These are phyloP conservation scores for Ormia ochracea DNA, from an alignment of 2,888 invertebrate genomes.

Conservation along the genomic window DNA sequence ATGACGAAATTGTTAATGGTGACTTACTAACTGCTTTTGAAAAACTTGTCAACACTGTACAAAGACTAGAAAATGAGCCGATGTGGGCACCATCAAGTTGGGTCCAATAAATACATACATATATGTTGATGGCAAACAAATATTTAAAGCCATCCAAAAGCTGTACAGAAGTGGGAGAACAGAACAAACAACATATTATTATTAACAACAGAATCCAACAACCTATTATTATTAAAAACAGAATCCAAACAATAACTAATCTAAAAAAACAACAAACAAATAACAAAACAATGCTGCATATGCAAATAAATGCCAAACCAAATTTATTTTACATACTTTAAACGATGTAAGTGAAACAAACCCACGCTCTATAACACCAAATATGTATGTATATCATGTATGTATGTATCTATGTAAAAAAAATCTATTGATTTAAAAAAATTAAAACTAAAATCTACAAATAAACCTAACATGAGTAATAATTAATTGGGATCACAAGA, in stretches of 20 bases:
- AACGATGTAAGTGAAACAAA: constrained; percentile 24
- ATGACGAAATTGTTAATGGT: constrained; percentile 94
- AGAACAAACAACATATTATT: neutral
- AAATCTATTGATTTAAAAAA: too few species aligned
- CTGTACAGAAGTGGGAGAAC: neutral
- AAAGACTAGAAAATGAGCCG: constrained; percentile 92
- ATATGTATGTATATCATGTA: constrained; percentile 3
- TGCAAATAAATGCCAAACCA: constrained; percentile 64
- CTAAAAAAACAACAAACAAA: too few species aligned
- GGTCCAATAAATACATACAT: constrained; percentile 83
- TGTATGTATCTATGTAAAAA: too few species aligned
- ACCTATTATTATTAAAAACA: neutral
- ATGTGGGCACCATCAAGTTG: constrained; percentile 97
- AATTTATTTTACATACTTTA: neutral
- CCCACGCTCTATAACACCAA: constrained; percentile 45
- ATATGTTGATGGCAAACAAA: neutral
- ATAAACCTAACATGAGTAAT: too few species aligned
- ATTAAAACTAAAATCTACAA: too few species aligned
- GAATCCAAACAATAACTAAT: constrained; percentile 24
- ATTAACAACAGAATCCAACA: neutral
- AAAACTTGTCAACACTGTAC: constrained; percentile 87
- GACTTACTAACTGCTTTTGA: constrained; percentile 91
- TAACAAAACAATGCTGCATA: constrained; percentile 64
- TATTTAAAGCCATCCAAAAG: constrained; percentile 29
- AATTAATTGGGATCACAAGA: too few species aligned